Evolutionary conservation across 2,888 invertebrate species (phyloP).

Genomic region (Hipparchia sbordonii): DNA sequence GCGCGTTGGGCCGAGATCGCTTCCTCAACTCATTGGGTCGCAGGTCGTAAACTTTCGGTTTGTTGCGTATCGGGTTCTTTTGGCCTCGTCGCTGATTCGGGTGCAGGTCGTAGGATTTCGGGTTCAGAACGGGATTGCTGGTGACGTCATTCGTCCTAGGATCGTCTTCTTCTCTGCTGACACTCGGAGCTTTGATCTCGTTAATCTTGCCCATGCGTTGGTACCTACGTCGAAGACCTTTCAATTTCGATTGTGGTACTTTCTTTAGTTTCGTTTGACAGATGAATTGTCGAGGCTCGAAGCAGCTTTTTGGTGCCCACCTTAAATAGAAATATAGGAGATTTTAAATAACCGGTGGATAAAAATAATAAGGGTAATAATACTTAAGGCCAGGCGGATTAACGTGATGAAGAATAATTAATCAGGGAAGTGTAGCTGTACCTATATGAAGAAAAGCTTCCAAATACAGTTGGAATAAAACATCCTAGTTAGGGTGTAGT

Average conservation of each 20-base stretch:
- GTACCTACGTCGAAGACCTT: constrained; percentile 73
- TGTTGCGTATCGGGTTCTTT: constrained; percentile 46
- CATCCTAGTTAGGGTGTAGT: no score
- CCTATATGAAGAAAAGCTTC: no score
- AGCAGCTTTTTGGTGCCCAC: constrained; percentile 87
- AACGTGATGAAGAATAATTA: no score
- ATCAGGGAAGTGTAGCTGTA: no score
- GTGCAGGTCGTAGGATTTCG: constrained; percentile 68
- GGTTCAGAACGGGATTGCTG: constrained; percentile 58
- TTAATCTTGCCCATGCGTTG: constrained; percentile 78
- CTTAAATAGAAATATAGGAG: constrained; percentile 52
- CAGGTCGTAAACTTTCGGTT: constrained; percentile 47
- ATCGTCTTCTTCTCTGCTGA: constrained; percentile 66
- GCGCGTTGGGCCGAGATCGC: constrained; percentile 54
- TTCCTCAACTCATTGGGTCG: constrained; percentile 64
- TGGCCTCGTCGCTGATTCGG: constrained; percentile 52
- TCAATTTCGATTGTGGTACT: constrained; percentile 73
- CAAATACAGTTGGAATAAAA: no score
- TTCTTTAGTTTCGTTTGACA: constrained; percentile 86
- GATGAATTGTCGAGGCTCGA: constrained; percentile 85
- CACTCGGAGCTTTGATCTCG: constrained; percentile 78
- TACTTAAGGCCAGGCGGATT: no score
- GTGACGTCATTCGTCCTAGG: constrained; percentile 66
- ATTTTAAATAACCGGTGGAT: not conserved
- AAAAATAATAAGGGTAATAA: no score